These are phyloP conservation scores for Pheosia gnoma DNA, from an alignment of 2,888 invertebrate species.

Conservation along the genomic window DNA sequence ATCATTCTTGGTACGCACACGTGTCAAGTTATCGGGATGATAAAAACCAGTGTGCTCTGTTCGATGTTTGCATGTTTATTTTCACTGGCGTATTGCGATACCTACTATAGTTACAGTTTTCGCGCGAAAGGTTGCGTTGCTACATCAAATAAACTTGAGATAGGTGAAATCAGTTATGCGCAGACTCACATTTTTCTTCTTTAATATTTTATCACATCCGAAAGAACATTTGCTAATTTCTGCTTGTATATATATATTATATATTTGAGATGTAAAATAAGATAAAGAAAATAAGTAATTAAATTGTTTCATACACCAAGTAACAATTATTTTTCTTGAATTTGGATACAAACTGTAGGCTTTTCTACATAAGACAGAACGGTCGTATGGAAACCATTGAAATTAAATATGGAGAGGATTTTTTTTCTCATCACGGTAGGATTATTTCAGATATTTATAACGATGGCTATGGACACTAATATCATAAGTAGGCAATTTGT, in stretches of 20 bases:
- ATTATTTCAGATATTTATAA: too few relatives aligned
- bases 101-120: background rate
- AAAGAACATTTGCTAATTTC: background rate
- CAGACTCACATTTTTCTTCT: background rate
- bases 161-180: background rate
- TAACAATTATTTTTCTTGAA: too few relatives aligned
- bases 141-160: background rate
- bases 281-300: too few relatives aligned
- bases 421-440: too few relatives aligned
- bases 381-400: too few relatives aligned
- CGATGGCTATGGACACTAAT: too few relatives aligned
- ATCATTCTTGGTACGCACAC: background rate
- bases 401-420: too few relatives aligned
- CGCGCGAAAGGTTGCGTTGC: background rate
- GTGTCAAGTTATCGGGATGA: background rate
- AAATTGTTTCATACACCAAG: too few relatives aligned
- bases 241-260: background rate
- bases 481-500: too few relatives aligned
- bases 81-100: background rate
- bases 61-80: background rate
- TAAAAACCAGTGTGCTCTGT: background rate
- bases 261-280: background rate
- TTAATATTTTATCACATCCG: constrained; percentile 4
- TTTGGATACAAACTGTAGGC: too few relatives aligned
- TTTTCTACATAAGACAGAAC: too few relatives aligned